Conservation (phyloP, 2,113 vertebrate species). For the Phalacrocorax aristotelis region DNA sequence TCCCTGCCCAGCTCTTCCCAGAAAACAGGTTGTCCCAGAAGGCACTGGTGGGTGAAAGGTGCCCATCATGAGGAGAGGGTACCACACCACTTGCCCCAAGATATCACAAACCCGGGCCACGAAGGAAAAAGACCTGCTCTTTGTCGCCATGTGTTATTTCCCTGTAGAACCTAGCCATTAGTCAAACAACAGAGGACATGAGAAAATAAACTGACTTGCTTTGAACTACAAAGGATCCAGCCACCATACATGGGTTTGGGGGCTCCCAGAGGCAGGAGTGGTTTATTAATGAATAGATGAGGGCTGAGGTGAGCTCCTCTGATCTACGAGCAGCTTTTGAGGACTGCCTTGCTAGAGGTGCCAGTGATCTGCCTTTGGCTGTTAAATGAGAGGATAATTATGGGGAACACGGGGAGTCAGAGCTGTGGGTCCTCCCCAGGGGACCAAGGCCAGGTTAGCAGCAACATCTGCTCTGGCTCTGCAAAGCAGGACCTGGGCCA, state of each 20-base stretch:
- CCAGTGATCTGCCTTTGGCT: not conserved
- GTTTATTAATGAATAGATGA: not conserved
- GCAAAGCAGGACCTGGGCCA: not conserved
- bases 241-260: not conserved
- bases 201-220: not conserved
- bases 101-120: not conserved
- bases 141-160: not conserved
- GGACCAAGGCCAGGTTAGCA: not conserved
- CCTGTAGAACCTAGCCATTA: not conserved
- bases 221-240: not conserved
- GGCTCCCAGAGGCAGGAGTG: not conserved
- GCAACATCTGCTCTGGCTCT: not conserved
- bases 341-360: not conserved
- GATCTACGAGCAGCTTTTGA: not conserved
- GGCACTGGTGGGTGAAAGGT: not conserved
- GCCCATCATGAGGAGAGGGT: not conserved
- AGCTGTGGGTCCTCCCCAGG: not conserved
- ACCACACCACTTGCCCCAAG: not conserved
- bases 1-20: not conserved
- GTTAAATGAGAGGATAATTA: not conserved
- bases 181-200: not conserved
- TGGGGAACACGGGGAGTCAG: not conserved
- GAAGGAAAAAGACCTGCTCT: not conserved
- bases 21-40: accelerated
- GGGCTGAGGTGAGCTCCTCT: not conserved